Base-by-base conservation (phyloP, 2,113 vertebrate genomes). In the Pachyramphus minor region DNA sequence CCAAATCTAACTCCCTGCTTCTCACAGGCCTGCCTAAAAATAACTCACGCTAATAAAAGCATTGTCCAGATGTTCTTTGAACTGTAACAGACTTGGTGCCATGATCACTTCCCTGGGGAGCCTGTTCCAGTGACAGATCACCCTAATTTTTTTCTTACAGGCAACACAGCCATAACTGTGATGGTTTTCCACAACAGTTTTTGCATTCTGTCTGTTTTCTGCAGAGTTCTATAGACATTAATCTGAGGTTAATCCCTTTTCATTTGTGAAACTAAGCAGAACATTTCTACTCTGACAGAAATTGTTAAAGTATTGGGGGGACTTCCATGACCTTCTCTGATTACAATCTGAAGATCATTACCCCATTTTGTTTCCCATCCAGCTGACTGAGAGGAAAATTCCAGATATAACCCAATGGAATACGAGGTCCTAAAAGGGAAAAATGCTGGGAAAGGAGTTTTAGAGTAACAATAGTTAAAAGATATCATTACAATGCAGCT, bases 251-350 rank as follows among this genome's bases (percentile, higher is more conserved):
- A 80, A 86, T 3, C 1, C 2, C 8, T 74, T 78, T 80, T 71
- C 17, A n/a, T 66, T 58, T 87, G n/a, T 67, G 87, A 92, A 69
- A 12, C 28, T 81, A 84, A 91, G 52, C 35, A 94, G 59, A 89
- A 89, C 4, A 35, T 89, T 89, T 93, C 28, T 89, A 59, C 19
- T 13, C 19, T 71, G 42, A 3, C 50, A 79, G 39, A 84, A 84
- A 47, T 24, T n/a, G 45, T 75, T 96, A 49, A 78, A 49, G 35
- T 83, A 39, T 8, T 58, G 31, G 25, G 12, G 11, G 7, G 8
- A 62, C 19, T 95, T 88, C 22, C 42, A 50, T 55, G 63, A 80
- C 28, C 31, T 69, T 28, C 31, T 73, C 37, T 76, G 50, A 74
- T 92, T 91, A 56, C 45, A 73, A 84, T 4, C 35, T 56, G 49